phyloP scores from a whole-genome alignment of 2,113 vertebrate genomes.

The Opisthocomus hoazin region DNA sequence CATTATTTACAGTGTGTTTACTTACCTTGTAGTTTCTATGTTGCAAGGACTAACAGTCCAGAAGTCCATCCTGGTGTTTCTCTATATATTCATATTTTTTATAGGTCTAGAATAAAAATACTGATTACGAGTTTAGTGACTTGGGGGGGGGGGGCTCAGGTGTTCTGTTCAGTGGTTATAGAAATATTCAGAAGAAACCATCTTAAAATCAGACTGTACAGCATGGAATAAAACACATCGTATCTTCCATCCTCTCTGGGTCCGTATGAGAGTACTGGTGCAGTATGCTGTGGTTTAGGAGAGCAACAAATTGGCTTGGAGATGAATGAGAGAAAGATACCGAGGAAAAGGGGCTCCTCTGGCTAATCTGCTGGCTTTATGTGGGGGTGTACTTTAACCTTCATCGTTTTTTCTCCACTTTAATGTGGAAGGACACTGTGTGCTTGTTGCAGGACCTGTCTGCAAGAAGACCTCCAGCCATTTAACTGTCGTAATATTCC shows the following conservation, averaged over 20 bases:
- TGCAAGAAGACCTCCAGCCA: not conserved
- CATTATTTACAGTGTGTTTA: not conserved
- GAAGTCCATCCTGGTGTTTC: not conserved
- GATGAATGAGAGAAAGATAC: not conserved
- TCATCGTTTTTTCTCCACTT: not conserved
- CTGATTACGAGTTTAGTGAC: not conserved
- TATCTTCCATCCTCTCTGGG: not conserved
- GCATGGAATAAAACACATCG: accelerated
- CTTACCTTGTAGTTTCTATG: not conserved
- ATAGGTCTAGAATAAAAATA: not conserved
- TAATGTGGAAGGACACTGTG: not conserved
- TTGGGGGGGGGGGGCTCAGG: not conserved
- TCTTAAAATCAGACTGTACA: not conserved
- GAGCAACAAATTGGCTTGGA: not conserved
- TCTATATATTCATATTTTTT: not conserved
- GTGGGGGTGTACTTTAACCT: not conserved
- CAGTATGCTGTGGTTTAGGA: not conserved
- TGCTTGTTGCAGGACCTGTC: not conserved
- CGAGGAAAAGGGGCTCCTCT: not conserved
- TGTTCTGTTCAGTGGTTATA: not conserved
- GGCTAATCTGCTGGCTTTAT: not conserved
- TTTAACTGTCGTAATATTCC: not conserved
- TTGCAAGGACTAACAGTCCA: not conserved
- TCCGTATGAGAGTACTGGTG: not conserved
- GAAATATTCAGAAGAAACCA: not conserved